A percentile compares a stretch with the other conserved stretches of the same genome.
Conservation (phyloP, 2,797 vertebrate species). For the Myoxocephalus aenaeus region DNA sequence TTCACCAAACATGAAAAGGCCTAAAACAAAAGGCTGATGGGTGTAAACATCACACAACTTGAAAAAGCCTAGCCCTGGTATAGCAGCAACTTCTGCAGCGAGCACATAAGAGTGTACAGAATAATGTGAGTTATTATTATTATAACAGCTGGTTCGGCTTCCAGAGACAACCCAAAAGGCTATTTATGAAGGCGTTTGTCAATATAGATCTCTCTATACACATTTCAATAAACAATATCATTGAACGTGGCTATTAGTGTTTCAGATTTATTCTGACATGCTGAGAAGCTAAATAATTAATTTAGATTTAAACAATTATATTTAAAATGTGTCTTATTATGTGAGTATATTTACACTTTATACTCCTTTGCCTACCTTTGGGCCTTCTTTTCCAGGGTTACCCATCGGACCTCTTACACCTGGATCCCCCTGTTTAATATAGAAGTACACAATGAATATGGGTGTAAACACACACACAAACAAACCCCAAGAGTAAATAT, state of each 20-base stretch:
- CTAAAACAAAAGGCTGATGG: conserved; percentile 57
- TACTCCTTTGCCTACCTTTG: conserved; percentile 86
- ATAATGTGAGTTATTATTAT: conserved; percentile 56
- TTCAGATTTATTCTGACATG: background rate
- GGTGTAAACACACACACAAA: background rate
- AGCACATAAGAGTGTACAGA: conserved; percentile 37
- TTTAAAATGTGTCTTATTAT: conserved; percentile 4
- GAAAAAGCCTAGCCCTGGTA: conserved; percentile 53
- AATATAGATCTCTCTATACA: conserved; percentile 26
- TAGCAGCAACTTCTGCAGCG: conserved; percentile 66
- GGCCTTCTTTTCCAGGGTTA: conserved; percentile 95
- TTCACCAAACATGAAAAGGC: conserved; percentile 46
- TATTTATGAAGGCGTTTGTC: conserved; percentile 37
- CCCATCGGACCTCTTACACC: conserved; percentile 92
- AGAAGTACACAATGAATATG: conserved; percentile 20
- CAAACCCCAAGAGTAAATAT: background rate
- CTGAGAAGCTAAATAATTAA: conserved; percentile 14
- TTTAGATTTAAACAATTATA: background rate
- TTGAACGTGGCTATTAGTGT: conserved; percentile 11
- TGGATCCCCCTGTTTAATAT: conserved; percentile 86
- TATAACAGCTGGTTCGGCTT: conserved; percentile 56
- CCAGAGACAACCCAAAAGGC: conserved; percentile 39
- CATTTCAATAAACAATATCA: conserved; percentile 34
- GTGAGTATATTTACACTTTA: background rate
- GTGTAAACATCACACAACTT: conserved; percentile 58